Evolutionary conservation across 1,140 invertebrate genomes (phyloP).

Genomic region (Anagrus nilaparvatae): DNA sequence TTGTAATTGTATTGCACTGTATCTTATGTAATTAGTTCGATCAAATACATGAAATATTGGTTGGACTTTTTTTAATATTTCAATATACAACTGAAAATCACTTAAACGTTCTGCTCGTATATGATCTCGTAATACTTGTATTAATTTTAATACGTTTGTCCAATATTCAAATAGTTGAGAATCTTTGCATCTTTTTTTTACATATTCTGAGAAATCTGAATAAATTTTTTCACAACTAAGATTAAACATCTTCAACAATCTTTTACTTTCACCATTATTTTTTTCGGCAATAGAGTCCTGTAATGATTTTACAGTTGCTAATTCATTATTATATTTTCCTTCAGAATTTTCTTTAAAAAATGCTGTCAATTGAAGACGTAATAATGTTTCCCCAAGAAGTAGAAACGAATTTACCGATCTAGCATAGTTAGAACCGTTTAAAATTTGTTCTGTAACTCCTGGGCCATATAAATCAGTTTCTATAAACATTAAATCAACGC

Average conservation of each 20-base stretch:
- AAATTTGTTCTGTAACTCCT: conserved; percentile 11
- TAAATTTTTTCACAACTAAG: neutral
- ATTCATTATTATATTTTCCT: conserved; percentile 1
- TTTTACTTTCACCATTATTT: neutral
- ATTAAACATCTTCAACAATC: neutral
- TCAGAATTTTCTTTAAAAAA: too few relatives aligned
- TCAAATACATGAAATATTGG: conserved; percentile 14
- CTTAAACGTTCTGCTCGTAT: conserved; percentile 12
- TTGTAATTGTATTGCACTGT: conserved; percentile 7
- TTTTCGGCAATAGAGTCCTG: conserved; percentile 1
- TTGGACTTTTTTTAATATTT: conserved; percentile 6
- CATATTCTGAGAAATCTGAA: conserved; percentile 4
- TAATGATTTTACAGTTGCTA: neutral
- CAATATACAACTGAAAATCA: conserved; percentile 11
- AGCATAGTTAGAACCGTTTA: conserved; percentile 12
- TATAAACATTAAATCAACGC: conserved; percentile 13
- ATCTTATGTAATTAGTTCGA: conserved; percentile 14
- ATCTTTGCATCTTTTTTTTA: conserved; percentile 3
- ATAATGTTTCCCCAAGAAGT: conserved; percentile 7
- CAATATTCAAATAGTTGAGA: conserved; percentile 8
- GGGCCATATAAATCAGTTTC: too few relatives aligned
- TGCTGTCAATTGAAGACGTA: conserved; percentile 9
- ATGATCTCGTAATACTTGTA: conserved; percentile 6
- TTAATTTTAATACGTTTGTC: conserved; percentile 6
- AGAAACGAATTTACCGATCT: conserved; percentile 11